phyloP scores from a whole-genome alignment of 92 coral and sea anemone genomes.

The Pocillopora grandis region DNA sequence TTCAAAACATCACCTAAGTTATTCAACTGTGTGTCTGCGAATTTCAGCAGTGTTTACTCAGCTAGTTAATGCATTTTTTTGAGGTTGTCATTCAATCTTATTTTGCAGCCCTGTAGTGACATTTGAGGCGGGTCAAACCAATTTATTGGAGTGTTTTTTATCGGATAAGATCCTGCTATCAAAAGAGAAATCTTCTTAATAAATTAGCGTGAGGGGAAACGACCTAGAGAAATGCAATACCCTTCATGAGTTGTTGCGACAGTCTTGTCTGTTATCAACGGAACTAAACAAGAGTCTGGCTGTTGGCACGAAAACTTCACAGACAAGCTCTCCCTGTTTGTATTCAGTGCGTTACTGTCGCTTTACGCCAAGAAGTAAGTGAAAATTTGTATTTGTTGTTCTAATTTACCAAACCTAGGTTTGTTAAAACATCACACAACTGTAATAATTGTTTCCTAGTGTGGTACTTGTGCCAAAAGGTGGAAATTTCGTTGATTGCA shows the following conservation, averaged over 20 bases:
- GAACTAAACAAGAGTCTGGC: neutral
- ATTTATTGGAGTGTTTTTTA: slow-evolving; percentile 40
- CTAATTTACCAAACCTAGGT: neutral
- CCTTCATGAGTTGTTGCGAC: slow-evolving; percentile 5
- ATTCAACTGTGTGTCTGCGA: neutral
- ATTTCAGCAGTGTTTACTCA: slow-evolving; percentile 9
- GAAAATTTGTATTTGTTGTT: neutral
- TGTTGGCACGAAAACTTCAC: neutral
- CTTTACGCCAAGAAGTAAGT: neutral
- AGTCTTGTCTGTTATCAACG: neutral
- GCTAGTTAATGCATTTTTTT: slow-evolving; percentile 3
- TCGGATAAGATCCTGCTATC: slow-evolving; percentile 21
- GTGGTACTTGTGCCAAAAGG: neutral
- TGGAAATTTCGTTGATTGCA: too few relatives aligned
- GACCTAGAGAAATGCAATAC: slow-evolving; percentile 22
- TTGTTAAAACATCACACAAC: neutral
- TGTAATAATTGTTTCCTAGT: neutral
- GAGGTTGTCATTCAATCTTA: slow-evolving; percentile 24
- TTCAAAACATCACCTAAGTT: neutral
- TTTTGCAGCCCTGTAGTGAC: slow-evolving; percentile 1
- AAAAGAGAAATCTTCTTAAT: slow-evolving; percentile 14
- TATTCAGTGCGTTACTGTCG: neutral
- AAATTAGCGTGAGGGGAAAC: slow-evolving; percentile 20
- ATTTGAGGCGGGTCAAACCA: slow-evolving; percentile 11
- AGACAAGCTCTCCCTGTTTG: neutral